These are phyloP conservation scores for Cremastobaeus sp. DNA, from an alignment of 2,888 invertebrate genomes.

Conservation along the genomic window DNA sequence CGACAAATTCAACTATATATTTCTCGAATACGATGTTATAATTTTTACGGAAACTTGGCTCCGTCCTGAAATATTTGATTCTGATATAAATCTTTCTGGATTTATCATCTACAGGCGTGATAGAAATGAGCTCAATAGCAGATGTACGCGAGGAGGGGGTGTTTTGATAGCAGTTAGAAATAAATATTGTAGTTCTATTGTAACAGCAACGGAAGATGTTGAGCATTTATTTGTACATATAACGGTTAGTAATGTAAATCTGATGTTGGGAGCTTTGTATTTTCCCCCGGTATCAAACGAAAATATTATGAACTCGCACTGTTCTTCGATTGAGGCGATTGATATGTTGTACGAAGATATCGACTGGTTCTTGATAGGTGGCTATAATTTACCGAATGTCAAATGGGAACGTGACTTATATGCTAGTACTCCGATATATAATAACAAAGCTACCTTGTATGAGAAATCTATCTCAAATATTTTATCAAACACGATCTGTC, in stretches of 20 bases:
- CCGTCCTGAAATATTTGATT: background rate
- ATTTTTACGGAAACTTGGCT: constrained; percentile 7
- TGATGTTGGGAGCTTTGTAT: background rate
- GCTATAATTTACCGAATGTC: background rate
- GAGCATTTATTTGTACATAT: background rate
- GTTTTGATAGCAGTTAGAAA: background rate
- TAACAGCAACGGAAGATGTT: background rate
- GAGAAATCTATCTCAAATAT: background rate
- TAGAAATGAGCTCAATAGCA: background rate
- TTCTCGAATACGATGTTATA: background rate
- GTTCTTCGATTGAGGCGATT: too few relatives aligned
- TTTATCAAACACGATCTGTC: too few relatives aligned
- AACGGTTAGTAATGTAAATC: background rate
- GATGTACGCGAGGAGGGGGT: background rate
- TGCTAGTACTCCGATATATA: background rate
- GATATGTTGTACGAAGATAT: too few relatives aligned
- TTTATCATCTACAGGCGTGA: background rate
- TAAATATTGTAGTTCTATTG: background rate
- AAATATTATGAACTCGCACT: too few relatives aligned
- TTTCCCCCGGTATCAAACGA: background rate
- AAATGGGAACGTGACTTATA: background rate
- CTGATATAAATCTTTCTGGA: background rate
- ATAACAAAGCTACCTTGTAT: background rate
- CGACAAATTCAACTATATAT: background rate
- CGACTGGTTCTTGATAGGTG: background rate